Conservation (phyloP, 2,113 vertebrate genomes). For the Gadus chalcogrammus region DNA sequence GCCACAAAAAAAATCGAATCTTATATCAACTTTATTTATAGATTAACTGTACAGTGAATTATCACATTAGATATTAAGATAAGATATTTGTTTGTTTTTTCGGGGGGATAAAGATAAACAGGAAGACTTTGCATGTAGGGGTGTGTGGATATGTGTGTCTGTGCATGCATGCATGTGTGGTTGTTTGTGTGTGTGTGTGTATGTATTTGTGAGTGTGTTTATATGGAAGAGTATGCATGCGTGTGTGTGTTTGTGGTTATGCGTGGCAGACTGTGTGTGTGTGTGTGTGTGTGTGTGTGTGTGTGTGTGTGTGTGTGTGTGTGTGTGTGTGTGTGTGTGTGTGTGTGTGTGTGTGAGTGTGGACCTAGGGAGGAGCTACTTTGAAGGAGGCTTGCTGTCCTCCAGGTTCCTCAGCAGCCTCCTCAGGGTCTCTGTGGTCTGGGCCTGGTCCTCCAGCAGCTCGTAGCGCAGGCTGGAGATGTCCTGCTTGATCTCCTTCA, state of each 20-base stretch:
- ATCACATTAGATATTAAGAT: neutral
- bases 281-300: neutral
- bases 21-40: neutral
- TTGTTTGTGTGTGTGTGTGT: neutral
- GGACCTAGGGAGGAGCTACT: neutral
- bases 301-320: too few relatives aligned
- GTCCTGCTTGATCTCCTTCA: conserved; percentile 99
- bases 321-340: neutral
- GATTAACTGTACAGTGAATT: neutral
- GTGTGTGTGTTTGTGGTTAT: neutral
- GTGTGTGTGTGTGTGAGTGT: neutral
- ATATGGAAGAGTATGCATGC: neutral
- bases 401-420: conserved; percentile 87
- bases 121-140: conserved; percentile 19
- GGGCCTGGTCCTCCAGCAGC: conserved; percentile 94
- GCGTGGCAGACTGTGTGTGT: neutral
- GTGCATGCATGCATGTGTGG: neutral
- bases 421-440: conserved; percentile 89
- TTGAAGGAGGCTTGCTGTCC: conserved; percentile 70
- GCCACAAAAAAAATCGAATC: too few relatives aligned
- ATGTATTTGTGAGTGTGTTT: neutral
- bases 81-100: too few relatives aligned
- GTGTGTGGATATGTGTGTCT: conserved; percentile 12
- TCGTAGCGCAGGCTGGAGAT: conserved; percentile 97
- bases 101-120: too few relatives aligned